Evolutionary conservation across 1,140 invertebrate genomes (phyloP), one percentile per base, ranked within the genome.

Genomic region (Asobara japonica): DNA sequence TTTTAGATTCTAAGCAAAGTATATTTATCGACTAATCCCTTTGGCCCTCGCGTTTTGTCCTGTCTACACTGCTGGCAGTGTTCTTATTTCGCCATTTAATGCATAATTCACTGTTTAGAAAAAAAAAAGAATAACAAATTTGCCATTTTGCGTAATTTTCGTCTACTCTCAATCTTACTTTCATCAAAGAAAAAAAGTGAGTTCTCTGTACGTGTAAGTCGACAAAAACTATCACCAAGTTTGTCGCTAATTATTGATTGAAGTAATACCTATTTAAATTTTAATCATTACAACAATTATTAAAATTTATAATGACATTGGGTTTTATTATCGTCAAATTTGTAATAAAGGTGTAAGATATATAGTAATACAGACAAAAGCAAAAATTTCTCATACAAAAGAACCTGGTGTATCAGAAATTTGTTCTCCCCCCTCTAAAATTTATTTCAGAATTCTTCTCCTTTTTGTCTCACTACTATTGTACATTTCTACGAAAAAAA

Each of bases 41-140:
- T 74, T 76, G 72, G 75, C 74, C 10, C 18, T 56, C 20, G 20
- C 5, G 22, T 3, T 25, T 25, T 8, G 13, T 56, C 11, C 22
- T 56, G 74, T 75, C 41, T 64, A 66, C 77, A 82, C 79, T 83
- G 80, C 81, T 82, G 81, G 80, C 78, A 75, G 79, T 81, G 78
- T 83, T 78, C n/a, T 64, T 7, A 31, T 18, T 56, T 56, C 10
- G 22, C 13, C 25, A 18, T 25, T 56, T 69, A 18, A 33, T n/a
- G 30, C 20, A 51, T 20, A 18, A 41, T 27, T 27, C 13, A 45
- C 65, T 69, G 13, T 56, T 22, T 38, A 18, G 6, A 29, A 69
- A 51, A 69, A 33, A 69, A 56, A 51, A 20, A n/a, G 20, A 25
- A 30, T 8, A 13, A 45, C 65, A 29, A 45, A 38, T 25, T 67